Evolutionary conservation across 2,113 vertebrate genomes (phyloP).

Genomic region (Uria aalge): DNA sequence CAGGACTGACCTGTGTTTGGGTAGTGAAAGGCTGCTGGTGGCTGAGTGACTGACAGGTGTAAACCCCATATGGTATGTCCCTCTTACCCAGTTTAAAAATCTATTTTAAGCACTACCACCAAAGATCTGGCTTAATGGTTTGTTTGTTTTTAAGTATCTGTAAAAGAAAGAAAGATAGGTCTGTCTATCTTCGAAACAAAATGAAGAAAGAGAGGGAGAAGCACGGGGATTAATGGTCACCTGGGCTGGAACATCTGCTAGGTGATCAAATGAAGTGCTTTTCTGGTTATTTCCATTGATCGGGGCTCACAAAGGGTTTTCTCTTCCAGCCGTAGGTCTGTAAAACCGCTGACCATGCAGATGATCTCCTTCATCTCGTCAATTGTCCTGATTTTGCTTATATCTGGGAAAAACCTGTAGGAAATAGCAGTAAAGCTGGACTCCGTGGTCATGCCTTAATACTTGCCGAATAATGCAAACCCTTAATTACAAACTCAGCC

Average conservation of each 20-base stretch:
- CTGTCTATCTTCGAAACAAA: neutral
- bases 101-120: neutral
- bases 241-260: neutral
- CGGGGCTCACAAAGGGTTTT: neutral
- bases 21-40: neutral
- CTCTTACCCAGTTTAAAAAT: neutral
- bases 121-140: neutral
- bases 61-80: neutral
- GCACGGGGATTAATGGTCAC: neutral
- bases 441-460: neutral
- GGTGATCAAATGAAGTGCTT: neutral
- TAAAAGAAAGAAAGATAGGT: neutral
- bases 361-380: neutral
- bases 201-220: neutral
- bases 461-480: neutral
- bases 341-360: neutral
- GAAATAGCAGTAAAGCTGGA: neutral
- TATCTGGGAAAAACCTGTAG: neutral
- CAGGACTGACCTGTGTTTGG: neutral
- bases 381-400: neutral
- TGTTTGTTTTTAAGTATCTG: neutral
- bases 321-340: neutral
- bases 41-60: neutral
- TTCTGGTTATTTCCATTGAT: neutral
- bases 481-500: constrained; percentile 6